Evolutionary conservation across 2,888 invertebrate genomes (phyloP), one percentile per base, ranked within the genome.

Genomic region (Polydrusus cervinus): DNA sequence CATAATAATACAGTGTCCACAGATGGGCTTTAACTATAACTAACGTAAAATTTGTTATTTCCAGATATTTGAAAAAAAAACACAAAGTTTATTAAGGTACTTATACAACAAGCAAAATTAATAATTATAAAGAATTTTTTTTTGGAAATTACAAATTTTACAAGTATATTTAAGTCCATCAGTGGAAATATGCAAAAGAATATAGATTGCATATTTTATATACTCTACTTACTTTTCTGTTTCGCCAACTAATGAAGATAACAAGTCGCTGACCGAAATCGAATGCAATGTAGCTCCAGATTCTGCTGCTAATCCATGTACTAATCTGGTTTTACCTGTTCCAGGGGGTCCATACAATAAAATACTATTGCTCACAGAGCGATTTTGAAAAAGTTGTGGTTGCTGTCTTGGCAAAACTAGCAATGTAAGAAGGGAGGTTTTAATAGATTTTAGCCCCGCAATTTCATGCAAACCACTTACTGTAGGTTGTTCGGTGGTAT

Each of bases 181-280:
- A n/a, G n/a, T n/a, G n/a, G n/a, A n/a, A n/a, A n/a, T n/a, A n/a
- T n/a, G n/a, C n/a, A 11, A 11, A 11, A 40, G 7, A 40, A 11
- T 40, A 40, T 11, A 8, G 5, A 11, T 40, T 40, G 9, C 5
- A 40, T 40, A 40, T 1, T 9, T 3, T 11, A 40, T 5, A 11
- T 40, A 5, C 77, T 81, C 83, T n/a, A 55, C 77, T 81, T 83
- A 90, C 90, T 90, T 90, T 84, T 91, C 91, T 66, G 89, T 89
- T 82, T 90, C 88, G 49, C 91, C 91, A 10, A 90, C 86, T 86
- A 88, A 90, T 60, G 87, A 84, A 5, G 90, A 90, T 18, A 90
- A 82, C 30, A 91, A 84, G 81, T 89, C 88, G 11, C 90, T 87
- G 66, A 89, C 88, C 30, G 89, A 89, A 30, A 91, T 86, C 74